Evolutionary conservation across 2,113 vertebrate genomes (phyloP).

Genomic region (Plecotus auritus): DNA sequence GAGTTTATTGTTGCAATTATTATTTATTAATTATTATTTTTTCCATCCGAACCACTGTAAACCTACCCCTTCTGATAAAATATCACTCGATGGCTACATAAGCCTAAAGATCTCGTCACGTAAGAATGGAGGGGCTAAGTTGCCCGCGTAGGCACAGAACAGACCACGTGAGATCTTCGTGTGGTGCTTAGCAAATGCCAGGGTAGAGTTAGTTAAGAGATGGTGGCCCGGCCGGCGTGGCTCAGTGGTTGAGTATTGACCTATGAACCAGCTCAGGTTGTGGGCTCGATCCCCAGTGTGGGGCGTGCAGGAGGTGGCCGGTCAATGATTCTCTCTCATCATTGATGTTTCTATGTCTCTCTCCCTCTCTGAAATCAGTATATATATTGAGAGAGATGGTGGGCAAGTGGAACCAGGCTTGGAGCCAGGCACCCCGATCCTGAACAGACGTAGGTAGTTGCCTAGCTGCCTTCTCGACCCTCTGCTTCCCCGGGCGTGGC

Average conservation of each 20-base stretch:
- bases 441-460: neutral
- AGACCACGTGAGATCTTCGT: fast-evolving
- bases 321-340: too few species aligned
- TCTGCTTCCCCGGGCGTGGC: neutral
- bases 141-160: fast-evolving
- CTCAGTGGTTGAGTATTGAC: too few species aligned
- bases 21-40: neutral
- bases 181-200: neutral
- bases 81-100: neutral
- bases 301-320: too few species aligned
- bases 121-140: too few species aligned
- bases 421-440: neutral
- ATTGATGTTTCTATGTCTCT: too few species aligned
- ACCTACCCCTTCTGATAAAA: neutral
- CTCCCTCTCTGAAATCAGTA: too few species aligned
- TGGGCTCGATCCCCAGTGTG: too few species aligned
- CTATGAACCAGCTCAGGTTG: too few species aligned
- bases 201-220: neutral
- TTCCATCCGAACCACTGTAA: neutral
- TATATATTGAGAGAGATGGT: neutral
- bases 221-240: too few species aligned
- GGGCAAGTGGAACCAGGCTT: neutral
- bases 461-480: neutral
- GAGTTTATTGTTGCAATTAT: neutral
- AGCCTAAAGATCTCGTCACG: neutral